Conservation (phyloP, 2,113 vertebrate genomes). For the Lontra canadensis region DNA sequence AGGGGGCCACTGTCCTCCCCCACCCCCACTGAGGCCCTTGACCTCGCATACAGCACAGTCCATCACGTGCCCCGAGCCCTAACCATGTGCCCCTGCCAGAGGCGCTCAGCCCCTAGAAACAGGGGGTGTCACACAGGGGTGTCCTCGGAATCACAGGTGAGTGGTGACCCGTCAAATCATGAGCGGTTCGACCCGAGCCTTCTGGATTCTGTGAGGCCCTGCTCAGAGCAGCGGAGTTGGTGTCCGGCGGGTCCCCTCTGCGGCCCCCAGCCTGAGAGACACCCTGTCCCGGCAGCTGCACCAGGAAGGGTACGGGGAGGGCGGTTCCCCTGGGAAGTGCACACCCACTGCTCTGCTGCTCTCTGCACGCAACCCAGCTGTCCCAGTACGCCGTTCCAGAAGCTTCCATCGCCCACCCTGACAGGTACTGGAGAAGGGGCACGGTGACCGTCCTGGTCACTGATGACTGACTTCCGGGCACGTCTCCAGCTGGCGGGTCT, state of each 20-base stretch:
- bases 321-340: neutral
- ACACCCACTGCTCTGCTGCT: neutral
- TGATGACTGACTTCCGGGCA: neutral
- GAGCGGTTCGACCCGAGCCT: neutral
- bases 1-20: neutral
- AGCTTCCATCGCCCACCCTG: neutral
- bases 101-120: neutral
- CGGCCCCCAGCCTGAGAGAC: neutral
- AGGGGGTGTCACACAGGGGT: accelerated
- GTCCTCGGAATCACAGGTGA: neutral
- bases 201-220: neutral
- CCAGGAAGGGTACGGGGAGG: neutral
- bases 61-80: neutral
- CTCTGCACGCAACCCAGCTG: neutral
- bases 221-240: neutral
- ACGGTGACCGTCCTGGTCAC: neutral
- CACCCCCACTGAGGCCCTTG: no score
- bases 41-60: accelerated
- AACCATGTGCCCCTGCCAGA: neutral
- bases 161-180: accelerated
- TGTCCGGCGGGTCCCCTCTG: accelerated
- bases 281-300: neutral
- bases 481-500: neutral
- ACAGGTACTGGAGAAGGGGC: neutral
- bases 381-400: neutral